Base-by-base conservation (phyloP, 2,113 vertebrate species). In the Diglossa brunneiventris region DNA sequence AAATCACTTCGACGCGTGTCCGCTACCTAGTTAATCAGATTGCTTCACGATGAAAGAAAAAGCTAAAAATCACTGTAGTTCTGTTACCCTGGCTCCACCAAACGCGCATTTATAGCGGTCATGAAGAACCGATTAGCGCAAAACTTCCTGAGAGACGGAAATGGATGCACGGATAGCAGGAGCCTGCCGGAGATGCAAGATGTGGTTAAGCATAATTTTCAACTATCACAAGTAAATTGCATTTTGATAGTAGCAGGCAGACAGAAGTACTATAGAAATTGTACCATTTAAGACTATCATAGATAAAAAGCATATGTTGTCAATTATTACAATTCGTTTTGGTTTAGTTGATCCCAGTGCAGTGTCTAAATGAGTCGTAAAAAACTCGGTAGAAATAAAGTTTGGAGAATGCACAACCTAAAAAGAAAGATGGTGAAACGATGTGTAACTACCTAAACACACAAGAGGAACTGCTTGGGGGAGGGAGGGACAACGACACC, bases 91-190 rank as follows among this genome's bases (percentile, higher is more conserved):
- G 22, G 53, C 55, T 82, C 49, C 42, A 44, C 30, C 56, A 27
- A 80, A 52, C 28, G 33, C 13, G 37, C 58, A 52, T 81, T 63
- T 78, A 31, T 39, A 61, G 83, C 21, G 14, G 28, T 69, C 58
- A 26, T 0, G 64, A 68, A 55, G 61, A 86, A 39, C 26, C 15
- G 44, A 73, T 81, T 33, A 64, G 67, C 53, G 30, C 72, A 55
- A 83, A 95, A 95, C 94, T 90, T 95, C 95, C 85, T 75, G 35
- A 19, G 17, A 72, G 81, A 53, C 6, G n/a, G 92, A 94, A 79
- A 90, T n/a, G 42, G 84, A 44, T 69, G 61, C 58, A 24, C 41
- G 52, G 35, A 31, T 19, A 42, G 39, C 62, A 93, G 80, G 26
- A 92, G 62, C 79, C 50, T 49, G 7, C 68, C 30, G 15, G 81